Percentiles rank a stretch among this genome's conserved stretches.
Evolutionary conservation across 2,113 vertebrate genomes (phyloP).

Genomic region (Mungos mungo): DNA sequence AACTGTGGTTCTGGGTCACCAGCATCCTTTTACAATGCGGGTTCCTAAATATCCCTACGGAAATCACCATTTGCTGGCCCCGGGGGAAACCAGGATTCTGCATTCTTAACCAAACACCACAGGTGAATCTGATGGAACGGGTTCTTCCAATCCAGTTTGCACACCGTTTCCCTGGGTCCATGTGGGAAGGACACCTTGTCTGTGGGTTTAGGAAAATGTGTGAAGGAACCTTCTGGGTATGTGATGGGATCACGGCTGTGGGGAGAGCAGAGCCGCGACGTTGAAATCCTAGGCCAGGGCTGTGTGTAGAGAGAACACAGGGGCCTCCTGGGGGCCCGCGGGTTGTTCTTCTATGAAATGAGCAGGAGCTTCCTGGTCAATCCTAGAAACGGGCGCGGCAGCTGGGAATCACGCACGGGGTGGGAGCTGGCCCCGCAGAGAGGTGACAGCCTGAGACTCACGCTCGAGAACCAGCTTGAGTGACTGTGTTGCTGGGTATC

Average conservation of each 20-base stretch:
- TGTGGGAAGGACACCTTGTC: background rate
- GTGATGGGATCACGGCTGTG: background rate
- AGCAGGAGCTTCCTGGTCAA: background rate
- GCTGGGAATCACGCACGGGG: background rate
- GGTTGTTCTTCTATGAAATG: background rate
- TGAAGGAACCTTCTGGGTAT: background rate
- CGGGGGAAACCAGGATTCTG: background rate
- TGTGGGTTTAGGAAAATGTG: background rate
- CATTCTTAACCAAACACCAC: background rate
- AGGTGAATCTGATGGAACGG: fast-evolving
- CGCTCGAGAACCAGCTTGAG: too few species aligned
- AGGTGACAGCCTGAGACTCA: too few species aligned
- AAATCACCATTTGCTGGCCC: background rate
- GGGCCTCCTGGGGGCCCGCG: background rate
- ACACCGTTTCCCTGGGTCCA: background rate
- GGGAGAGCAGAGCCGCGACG: too few species aligned
- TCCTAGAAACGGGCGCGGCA: background rate
- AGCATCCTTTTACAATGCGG: background rate
- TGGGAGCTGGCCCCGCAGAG: background rate
- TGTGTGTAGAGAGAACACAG: background rate
- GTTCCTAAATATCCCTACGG: background rate
- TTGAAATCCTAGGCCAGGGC: background rate
- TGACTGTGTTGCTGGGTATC: fast-evolving
- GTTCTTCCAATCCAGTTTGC: background rate
- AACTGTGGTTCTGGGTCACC: background rate